Evolutionary conservation across 2,797 vertebrate species (phyloP).

Genomic region (Thunnus albacares): DNA sequence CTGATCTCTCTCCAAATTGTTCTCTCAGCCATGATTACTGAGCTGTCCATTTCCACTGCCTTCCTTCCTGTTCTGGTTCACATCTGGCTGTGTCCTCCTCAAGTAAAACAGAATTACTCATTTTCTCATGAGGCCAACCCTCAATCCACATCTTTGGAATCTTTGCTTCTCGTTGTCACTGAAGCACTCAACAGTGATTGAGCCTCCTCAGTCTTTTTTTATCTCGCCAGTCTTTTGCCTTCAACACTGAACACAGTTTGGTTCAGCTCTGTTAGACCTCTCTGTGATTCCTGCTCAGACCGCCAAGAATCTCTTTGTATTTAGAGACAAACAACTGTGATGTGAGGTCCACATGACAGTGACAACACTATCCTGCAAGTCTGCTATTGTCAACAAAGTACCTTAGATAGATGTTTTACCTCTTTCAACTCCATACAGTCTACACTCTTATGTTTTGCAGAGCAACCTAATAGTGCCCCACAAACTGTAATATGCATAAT

Average conservation of each 20-base stretch:
- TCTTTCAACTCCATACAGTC: neutral
- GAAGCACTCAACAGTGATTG: conserved; percentile 4
- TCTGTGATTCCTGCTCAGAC: conserved; percentile 14
- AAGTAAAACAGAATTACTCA: conserved; percentile 50
- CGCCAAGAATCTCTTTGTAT: conserved; percentile 20
- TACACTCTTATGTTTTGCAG: neutral
- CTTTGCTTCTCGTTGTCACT: conserved; percentile 10
- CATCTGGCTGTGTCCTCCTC: conserved; percentile 38
- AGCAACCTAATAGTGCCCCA: neutral
- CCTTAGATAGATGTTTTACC: neutral
- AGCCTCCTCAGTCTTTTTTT: conserved; percentile 1
- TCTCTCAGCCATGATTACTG: conserved; percentile 11
- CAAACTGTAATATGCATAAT: too few species aligned
- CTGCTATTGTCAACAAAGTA: neutral
- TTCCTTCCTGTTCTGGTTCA: conserved; percentile 67
- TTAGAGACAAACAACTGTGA: conserved; percentile 24
- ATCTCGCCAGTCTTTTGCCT: conserved; percentile 9
- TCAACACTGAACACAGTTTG: neutral
- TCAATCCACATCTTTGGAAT: conserved; percentile 10
- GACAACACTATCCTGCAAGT: neutral
- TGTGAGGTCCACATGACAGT: conserved; percentile 14
- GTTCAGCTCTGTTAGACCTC: conserved; percentile 8
- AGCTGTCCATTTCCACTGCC: conserved; percentile 1
- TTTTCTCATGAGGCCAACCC: conserved; percentile 37
- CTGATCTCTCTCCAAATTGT: conserved; percentile 28